Conservation (phyloP, 2,113 vertebrate genomes). For the Syngnathoides biaculeatus region DNA sequence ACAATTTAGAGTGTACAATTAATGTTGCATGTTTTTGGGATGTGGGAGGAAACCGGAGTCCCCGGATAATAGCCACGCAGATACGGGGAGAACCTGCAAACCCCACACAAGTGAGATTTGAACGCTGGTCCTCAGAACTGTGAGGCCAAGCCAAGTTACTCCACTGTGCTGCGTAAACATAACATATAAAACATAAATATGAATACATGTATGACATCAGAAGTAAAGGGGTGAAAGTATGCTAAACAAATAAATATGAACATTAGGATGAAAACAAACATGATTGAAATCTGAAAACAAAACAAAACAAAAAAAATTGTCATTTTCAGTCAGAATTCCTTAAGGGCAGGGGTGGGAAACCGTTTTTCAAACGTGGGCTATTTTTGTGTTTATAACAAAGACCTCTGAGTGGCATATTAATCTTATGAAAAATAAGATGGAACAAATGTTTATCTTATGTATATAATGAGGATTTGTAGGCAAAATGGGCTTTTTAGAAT, state of each 20-base stretch:
- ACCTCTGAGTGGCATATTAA: no score
- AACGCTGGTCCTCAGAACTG: no score
- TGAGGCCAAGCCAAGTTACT: no score
- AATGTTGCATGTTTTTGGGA: no score
- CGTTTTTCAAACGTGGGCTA: no score
- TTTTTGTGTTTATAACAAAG: not conserved
- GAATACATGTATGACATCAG: not conserved
- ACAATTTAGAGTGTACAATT: no score
- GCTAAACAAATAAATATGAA: constrained; percentile 11
- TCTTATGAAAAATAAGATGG: no score
- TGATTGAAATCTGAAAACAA: constrained; percentile 15
- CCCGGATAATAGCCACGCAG: no score
- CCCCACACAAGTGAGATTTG: no score
- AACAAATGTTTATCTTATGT: not conserved
- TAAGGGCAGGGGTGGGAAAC: constrained; percentile 2
- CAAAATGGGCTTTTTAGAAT: not conserved
- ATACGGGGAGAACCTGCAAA: no score
- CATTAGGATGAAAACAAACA: constrained; percentile 20
- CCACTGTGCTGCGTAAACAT: no score
- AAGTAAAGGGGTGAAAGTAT: not conserved
- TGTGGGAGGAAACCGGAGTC: no score
- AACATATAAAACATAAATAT: not conserved
- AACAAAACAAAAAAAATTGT: constrained; percentile 1
- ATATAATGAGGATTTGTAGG: not conserved
- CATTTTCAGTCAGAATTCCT: constrained; percentile 11